phyloP scores from a whole-genome alignment of 2,888 invertebrate species.

The Polydrusus tereticollis region DNA sequence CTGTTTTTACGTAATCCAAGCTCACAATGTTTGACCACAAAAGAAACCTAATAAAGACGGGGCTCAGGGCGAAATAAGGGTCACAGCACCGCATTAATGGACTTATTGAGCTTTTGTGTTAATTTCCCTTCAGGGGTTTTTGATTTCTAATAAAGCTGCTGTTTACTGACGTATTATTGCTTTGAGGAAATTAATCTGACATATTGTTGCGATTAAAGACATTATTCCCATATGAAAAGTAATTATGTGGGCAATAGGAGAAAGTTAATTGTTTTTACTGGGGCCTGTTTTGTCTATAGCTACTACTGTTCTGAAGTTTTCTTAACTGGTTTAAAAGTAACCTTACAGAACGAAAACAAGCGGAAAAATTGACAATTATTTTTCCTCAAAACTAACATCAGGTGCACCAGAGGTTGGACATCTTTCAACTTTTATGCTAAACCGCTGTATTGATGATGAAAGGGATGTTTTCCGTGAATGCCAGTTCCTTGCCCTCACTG shows the following conservation, averaged over 20 bases:
- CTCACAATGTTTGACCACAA: conserved; percentile 11
- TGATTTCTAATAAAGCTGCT: conserved; percentile 16
- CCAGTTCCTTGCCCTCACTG: no score
- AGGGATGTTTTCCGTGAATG: no score
- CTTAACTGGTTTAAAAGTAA: no score
- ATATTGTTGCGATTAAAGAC: conserved; percentile 7
- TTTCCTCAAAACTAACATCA: no score
- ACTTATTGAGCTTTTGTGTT: conserved; percentile 27
- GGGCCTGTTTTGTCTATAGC: neutral
- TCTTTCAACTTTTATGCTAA: no score
- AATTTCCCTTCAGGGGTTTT: conserved; percentile 22
- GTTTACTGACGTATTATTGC: conserved; percentile 5
- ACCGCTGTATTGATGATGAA: no score
- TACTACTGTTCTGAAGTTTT: no score
- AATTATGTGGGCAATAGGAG: neutral
- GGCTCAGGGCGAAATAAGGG: conserved; percentile 3
- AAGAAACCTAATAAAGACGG: conserved; percentile 17
- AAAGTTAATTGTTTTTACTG: neutral
- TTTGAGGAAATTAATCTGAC: conserved; percentile 14
- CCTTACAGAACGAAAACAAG: no score
- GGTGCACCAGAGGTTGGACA: no score
- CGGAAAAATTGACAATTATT: no score
- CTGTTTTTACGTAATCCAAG: neutral
- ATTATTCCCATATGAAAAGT: neutral
- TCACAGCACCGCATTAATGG: conserved; percentile 13